Evolutionary conservation across 1,140 invertebrate species (phyloP).

Genomic region (Tachypleus tridentatus): DNA sequence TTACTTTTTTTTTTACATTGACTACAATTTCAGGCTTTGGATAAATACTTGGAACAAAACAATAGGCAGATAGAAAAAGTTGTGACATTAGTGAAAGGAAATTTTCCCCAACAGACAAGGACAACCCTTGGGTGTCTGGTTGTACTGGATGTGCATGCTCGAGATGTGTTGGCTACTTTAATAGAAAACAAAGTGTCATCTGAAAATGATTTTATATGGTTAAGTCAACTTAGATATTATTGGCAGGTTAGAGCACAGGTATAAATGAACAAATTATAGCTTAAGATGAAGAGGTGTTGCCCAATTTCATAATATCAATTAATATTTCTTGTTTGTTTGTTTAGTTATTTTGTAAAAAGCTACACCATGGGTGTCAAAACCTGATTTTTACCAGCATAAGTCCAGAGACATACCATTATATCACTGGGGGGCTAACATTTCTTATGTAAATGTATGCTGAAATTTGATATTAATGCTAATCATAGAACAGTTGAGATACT

Average conservation of each 20-base stretch:
- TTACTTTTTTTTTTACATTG: not conserved
- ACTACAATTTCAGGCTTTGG: constrained; percentile 30
- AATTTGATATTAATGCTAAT: too few species aligned
- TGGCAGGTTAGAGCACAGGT: constrained; percentile 56
- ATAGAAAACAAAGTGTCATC: constrained; percentile 50
- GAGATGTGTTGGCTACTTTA: constrained; percentile 66
- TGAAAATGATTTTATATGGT: constrained; percentile 80
- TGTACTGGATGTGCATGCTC: constrained; percentile 81
- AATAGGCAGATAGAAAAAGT: constrained; percentile 66
- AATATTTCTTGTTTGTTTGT: not conserved
- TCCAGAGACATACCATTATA: too few species aligned
- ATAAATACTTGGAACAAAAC: constrained; percentile 44
- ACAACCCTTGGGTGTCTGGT: constrained; percentile 78
- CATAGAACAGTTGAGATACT: too few species aligned
- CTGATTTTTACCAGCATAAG: too few species aligned
- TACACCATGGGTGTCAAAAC: too few species aligned
- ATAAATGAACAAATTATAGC: not conserved
- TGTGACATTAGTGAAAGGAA: constrained; percentile 71
- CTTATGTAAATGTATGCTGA: too few species aligned
- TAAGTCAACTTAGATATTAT: constrained; percentile 84
- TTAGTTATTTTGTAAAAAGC: too few species aligned
- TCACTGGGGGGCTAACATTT: too few species aligned
- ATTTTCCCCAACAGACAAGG: constrained; percentile 73
- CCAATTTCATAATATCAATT: too few species aligned
- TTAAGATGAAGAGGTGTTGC: too few species aligned